Base-by-base conservation (phyloP, 1,140 invertebrate genomes). In the Drosophila yakuba region DNA sequence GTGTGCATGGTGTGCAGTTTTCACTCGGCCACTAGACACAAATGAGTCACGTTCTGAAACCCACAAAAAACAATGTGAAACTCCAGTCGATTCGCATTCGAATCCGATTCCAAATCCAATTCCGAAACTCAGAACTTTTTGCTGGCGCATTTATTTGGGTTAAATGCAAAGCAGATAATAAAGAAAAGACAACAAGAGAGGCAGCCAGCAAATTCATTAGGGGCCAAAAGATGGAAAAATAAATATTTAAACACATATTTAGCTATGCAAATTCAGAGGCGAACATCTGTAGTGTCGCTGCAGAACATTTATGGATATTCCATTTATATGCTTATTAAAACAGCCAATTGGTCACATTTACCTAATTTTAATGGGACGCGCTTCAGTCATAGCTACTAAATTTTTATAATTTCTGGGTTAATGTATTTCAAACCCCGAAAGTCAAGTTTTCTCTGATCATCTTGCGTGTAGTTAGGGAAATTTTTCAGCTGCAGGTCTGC, bases 181-280 rank as follows among this genome's bases (percentile, higher is more conserved):
- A 62, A 59, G 41, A 54, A 55, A 71, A 41, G 14, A 52, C 61
- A 68, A 56, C 47, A 52, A 32, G 32, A 67, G 45, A 67, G 32
- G 28, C 32, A 44, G 63, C 68, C 67, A 79, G 38, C 57, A 56
- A 71, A 79, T 83, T 74, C 79, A 78, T 74, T 66, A 76, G 54
- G 20, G 78, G 55, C 23, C 48, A 61, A 62, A 58, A 62, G 58
- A 63, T 38, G 71, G 35, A 38, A 48, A 72, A 62, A 68, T 75
- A 75, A 75, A 75, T 67, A 74, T 64, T 76, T 74, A 74, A 69
- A 86, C 67, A 81, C 84, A 86, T 79, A 88, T 79, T 86, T 88
- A 82, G 61, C 52, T 88, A 86, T 86, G 75, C 82, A 83, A 86
- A 86, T 82, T 50, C 15, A 39, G 48, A 66, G 64, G 17, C 72